Evolutionary conservation across 2,888 invertebrate species (phyloP), one percentile per base, ranked within the genome.

Genomic region (Sarcophaga caerulescens): DNA sequence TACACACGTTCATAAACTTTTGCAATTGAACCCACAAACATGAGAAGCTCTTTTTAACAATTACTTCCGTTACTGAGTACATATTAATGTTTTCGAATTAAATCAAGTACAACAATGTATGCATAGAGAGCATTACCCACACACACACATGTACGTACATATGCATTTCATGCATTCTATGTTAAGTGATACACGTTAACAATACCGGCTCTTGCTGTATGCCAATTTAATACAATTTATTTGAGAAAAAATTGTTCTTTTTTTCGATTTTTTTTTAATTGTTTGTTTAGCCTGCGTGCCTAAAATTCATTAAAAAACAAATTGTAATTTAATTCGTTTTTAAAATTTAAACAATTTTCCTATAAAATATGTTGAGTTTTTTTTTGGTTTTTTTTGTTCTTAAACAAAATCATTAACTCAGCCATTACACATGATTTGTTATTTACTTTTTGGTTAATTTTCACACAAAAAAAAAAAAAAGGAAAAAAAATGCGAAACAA

Each of bases 271-370:
- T 35, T 10, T 35, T 35, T 35, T 35, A 10, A 8, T 35, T 35
- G 35, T 8, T 25, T 68, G 73, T 23, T 60, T 76, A 17, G 74
- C 10, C 59, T 79, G 79, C 70, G 75, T 84, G 83, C 74, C 47
- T 71, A 62, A 74, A 63, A 74, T 79, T 86, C 60, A 78, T 77
- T 76, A 65, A 70, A 76, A 76, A 73, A n/a, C n/a, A 52, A 52
- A 75, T 62, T 85, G 81, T 81, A 86, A 86, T 79, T 86, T 75
- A 84, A 86, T 81, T 86, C 86, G 35, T 84, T 84, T 81, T 68
- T 57, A 83, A 75, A 35, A 35, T 35, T 78, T 68, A 74, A 44
- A 62, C 10, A 62, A 73, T 68, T 73, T 74, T 71, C 19, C 44
- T 62, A 52, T 12, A 21, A 35, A 52, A 76, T 57, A 4, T n/a